These are phyloP conservation scores for Margaritifera margaritifera DNA, from an alignment of 2,888 invertebrate species.

Conservation along the genomic window DNA sequence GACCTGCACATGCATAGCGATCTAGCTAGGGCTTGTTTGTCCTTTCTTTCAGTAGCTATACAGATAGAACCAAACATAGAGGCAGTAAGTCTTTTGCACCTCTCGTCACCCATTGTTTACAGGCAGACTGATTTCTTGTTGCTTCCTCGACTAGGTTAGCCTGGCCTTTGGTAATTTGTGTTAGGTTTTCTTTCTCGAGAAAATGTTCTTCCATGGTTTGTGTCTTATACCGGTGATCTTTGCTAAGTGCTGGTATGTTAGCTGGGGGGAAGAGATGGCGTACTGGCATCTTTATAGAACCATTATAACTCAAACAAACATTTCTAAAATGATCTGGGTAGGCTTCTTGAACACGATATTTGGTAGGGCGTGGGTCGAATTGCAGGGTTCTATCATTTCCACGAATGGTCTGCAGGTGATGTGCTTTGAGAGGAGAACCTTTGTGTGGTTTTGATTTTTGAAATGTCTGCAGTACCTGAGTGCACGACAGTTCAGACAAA, in stretches of 20 bases:
- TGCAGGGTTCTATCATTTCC: conserved; percentile 24
- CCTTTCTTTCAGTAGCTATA: conserved; percentile 9
- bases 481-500: conserved; percentile 18
- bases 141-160: conserved; percentile 5
- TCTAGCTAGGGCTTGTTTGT: not conserved
- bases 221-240: conserved; percentile 34
- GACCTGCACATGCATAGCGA: too few relatives aligned
- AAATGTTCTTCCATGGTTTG: conserved; percentile 21
- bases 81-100: conserved; percentile 17
- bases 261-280: conserved; percentile 33
- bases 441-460: conserved; percentile 21
- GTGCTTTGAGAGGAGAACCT: conserved; percentile 28
- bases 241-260: conserved; percentile 24
- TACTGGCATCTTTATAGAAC: conserved; percentile 26
- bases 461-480: conserved; percentile 30
- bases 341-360: conserved; percentile 9
- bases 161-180: conserved; percentile 6
- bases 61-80: conserved; percentile 27
- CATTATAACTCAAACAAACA: conserved; percentile 31
- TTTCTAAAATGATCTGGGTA: too few relatives aligned
- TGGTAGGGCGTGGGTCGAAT: conserved; percentile 32
- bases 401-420: conserved; percentile 20
- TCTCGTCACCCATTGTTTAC: conserved; percentile 13
- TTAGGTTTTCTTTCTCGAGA: conserved; percentile 10
- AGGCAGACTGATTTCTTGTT: conserved; percentile 8